Evolutionary conservation across 2,888 invertebrate genomes (phyloP), one percentile per base, ranked within the genome.

Genomic region (Noctua pronuba): DNA sequence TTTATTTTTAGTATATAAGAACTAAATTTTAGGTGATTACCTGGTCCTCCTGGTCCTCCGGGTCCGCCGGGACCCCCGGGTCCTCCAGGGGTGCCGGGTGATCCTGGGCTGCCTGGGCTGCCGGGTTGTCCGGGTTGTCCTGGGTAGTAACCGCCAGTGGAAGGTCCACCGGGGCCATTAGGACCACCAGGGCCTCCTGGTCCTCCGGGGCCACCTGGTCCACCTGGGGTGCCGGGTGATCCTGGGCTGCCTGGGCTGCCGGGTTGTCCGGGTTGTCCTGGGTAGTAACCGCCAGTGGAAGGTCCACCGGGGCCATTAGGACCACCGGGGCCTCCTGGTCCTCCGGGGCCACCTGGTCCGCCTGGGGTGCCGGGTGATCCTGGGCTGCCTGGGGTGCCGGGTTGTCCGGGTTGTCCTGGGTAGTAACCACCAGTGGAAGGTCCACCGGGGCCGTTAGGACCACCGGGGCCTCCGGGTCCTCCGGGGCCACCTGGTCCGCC

Each of bases 231-330:
- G 21, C 92, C 91, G 4, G 92, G 90, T 21, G 82, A 72, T 75
- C 86, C 85, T 79, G 74, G 82, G 65, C 71, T 71, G 35, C 93
- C 92, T 7, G 92, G 90, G 5, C 7, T 49, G 49, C 21, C 49
- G 49, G 49, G 49, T 21, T 21, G 7, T 46, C 86, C 85, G 28
- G 84, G 49, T 69, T 79, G 70, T 67, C 85, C 86, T 49, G 87
- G 86, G 62, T 86, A 85, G n/a, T 83, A 91, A 75, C 87, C 90
- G 35, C 70, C 66, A 21, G 76, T 79, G 1, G 82, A 60, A 1
- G 91, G 91, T 31, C 91, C 92, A 1, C 82, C 92, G n/a, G 95
- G 95, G 31, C 90, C 90, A n/a, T 87, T 85, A 7, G 89, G 71
- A 77, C 83, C 74, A 0, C 71, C 71, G 0, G 82, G 89, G 8